Conservation (phyloP, 2,888 invertebrate genomes). For the Linyphia triangularis region DNA sequence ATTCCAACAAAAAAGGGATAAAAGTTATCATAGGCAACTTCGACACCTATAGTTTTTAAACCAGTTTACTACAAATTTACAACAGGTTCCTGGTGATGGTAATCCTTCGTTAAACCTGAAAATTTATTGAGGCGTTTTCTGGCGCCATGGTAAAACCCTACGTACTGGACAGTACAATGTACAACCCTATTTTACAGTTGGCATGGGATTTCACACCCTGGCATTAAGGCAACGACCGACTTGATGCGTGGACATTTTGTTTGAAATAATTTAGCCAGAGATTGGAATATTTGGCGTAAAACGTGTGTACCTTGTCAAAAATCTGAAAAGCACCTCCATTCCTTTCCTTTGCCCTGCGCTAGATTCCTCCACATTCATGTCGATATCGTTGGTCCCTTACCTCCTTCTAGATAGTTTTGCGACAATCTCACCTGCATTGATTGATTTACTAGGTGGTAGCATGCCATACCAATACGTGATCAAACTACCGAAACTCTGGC, state of each 20-base stretch:
- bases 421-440: neutral
- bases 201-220: neutral
- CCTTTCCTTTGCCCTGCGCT: neutral
- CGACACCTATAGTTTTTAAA: neutral
- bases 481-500: neutral
- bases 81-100: neutral
- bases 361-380: neutral
- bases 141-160: neutral
- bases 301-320: neutral
- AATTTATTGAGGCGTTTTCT: neutral
- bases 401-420: neutral
- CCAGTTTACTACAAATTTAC: constrained; percentile 3
- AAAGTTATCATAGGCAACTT: neutral
- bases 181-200: neutral
- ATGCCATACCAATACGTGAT: neutral
- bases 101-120: neutral
- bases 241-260: neutral
- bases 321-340: neutral
- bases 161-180: neutral
- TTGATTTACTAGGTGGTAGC: neutral
- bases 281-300: neutral
- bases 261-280: neutral
- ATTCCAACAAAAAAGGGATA: constrained; percentile 1
- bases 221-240: neutral
- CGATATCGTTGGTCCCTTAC: neutral